Evolutionary conservation across 2,113 vertebrate species (phyloP).

Genomic region (Spea bombifrons): DNA sequence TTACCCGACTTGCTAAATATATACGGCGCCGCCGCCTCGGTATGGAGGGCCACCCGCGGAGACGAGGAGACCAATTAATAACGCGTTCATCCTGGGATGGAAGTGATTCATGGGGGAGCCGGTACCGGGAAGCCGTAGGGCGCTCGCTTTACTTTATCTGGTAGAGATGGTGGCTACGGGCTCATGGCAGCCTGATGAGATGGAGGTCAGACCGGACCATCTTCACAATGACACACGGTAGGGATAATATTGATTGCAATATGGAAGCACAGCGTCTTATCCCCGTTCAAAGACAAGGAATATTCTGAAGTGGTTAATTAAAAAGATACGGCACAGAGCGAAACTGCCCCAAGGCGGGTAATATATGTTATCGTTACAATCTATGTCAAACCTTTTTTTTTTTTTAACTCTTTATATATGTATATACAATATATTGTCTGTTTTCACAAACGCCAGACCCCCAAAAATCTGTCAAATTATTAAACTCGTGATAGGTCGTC

Average conservation of each 20-base stretch:
- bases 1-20: too few relatives aligned
- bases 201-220: background rate
- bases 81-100: conserved; percentile 1
- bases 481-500: too few relatives aligned
- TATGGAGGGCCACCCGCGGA: background rate
- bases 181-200: background rate
- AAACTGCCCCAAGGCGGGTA: background rate
- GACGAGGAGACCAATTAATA: background rate
- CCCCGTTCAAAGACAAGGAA: background rate
- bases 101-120: conserved; percentile 12
- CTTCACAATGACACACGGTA: background rate
- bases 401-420: too few relatives aligned
- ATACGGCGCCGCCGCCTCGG: too few relatives aligned
- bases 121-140: background rate
- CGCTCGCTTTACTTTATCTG: background rate
- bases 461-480: too few relatives aligned
- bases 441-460: too few relatives aligned
- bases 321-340: background rate
- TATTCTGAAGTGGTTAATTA: background rate
- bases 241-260: background rate
- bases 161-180: background rate
- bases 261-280: background rate
- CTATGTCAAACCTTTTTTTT: too few relatives aligned
- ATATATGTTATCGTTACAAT: too few relatives aligned
- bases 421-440: too few relatives aligned